These are phyloP conservation scores for Drosophila villosipedis DNA, from an alignment of 2,888 invertebrate genomes.

Conservation along the genomic window DNA sequence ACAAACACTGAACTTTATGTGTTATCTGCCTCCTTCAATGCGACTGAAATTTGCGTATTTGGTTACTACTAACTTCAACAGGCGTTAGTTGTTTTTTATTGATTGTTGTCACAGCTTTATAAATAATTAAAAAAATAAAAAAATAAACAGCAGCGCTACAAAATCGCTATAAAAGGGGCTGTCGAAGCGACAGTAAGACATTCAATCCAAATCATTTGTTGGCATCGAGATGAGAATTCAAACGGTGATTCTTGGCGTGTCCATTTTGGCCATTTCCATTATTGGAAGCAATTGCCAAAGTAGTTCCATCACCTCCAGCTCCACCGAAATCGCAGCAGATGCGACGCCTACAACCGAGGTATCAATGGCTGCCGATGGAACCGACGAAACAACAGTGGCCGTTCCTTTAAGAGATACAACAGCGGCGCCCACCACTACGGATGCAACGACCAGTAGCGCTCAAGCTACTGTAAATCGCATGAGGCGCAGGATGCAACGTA, in stretches of 20 bases:
- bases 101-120: background rate
- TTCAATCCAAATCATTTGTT: background rate
- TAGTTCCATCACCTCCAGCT: no score
- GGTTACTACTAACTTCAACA: background rate
- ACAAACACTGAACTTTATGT: background rate
- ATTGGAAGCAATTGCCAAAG: no score
- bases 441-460: background rate
- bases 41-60: background rate
- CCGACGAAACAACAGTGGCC: no score
- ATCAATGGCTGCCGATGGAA: fast-evolving
- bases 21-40: background rate
- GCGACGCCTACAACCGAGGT: no score
- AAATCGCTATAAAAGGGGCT: background rate
- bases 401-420: no score
- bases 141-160: background rate
- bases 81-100: background rate
- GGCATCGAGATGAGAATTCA: background rate
- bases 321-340: no score
- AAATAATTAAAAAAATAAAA: background rate
- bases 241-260: background rate
- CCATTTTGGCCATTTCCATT: background rate
- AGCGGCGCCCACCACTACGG: background rate
- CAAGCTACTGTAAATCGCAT: background rate
- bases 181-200: background rate
- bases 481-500: background rate